Conservation (phyloP, 2,113 vertebrate genomes). For the Hemicordylus capensis region DNA sequence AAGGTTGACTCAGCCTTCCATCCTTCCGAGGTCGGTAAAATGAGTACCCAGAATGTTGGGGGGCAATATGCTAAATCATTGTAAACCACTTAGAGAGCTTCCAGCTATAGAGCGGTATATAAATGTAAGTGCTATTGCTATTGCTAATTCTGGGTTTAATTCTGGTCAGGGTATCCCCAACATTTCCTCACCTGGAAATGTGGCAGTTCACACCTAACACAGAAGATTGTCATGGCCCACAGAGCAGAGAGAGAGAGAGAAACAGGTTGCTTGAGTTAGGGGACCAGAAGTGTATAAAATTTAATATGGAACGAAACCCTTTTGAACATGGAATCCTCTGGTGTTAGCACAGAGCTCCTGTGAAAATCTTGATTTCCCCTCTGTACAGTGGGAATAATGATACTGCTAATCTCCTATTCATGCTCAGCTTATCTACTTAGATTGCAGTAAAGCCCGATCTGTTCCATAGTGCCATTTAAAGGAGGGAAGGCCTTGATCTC, state of each 20-base stretch:
- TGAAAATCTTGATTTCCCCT: background rate
- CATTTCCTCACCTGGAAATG: background rate
- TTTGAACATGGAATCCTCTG: background rate
- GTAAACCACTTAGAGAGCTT: no score
- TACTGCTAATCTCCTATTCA: background rate
- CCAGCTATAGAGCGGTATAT: no score
- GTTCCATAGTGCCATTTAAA: background rate
- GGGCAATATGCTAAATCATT: no score
- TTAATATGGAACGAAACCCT: background rate
- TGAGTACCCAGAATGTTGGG: no score
- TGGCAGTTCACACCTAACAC: background rate
- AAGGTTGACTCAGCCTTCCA: no score
- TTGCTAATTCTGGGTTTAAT: no score
- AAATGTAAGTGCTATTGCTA: no score
- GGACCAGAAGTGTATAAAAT: background rate
- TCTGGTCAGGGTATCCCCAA: no score
- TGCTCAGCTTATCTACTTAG: background rate
- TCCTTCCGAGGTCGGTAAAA: no score
- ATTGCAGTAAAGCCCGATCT: slow-evolving; percentile 4
- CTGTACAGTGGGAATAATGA: background rate
- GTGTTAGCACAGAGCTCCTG: background rate
- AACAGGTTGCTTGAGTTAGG: background rate
- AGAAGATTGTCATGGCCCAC: background rate
- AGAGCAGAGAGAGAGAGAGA: background rate
- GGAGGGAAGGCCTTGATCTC: slow-evolving; percentile 34